Percentiles rank a stretch among this genome's conserved stretches.
Evolutionary conservation across 2,888 invertebrate genomes (phyloP).

Genomic region (Pyrrhosoma nymphula): DNA sequence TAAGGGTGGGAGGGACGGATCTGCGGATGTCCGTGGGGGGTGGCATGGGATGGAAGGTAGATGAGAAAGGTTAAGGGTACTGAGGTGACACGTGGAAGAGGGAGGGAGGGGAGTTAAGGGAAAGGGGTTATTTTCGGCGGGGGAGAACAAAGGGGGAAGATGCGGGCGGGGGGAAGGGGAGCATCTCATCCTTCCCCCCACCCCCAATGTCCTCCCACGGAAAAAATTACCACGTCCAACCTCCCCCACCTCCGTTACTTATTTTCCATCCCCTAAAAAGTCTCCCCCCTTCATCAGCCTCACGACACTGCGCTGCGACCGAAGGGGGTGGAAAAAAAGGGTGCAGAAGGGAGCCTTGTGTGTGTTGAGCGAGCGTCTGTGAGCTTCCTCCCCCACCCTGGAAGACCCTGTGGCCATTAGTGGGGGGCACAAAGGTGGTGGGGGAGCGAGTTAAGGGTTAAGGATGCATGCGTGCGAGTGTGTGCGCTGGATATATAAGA

Average conservation of each 20-base stretch:
- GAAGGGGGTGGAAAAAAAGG: neutral
- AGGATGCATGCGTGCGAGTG: neutral
- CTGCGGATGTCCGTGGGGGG: constrained; percentile 25
- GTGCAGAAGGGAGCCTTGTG: neutral
- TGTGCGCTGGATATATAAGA: neutral
- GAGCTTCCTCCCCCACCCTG: neutral
- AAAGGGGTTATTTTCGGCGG: neutral
- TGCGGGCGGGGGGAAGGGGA: neutral
- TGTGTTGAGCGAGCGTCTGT: neutral
- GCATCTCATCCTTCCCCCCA: neutral
- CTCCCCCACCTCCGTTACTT: neutral
- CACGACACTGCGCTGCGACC: neutral
- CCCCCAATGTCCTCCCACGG: neutral
- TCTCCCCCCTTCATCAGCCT: constrained; percentile 4
- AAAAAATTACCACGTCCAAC: constrained; percentile 17
- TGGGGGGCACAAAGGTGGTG: neutral
- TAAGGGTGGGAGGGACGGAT: neutral
- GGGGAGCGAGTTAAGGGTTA: neutral
- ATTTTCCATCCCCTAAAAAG: constrained; percentile 16
- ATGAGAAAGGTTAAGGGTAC: constrained; percentile 36
- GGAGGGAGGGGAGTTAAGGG: neutral
- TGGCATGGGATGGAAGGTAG: neutral
- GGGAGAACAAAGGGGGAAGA: neutral
- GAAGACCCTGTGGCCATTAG: neutral
- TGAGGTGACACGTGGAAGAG: constrained; percentile 39